Evolutionary conservation across 2,113 vertebrate species (phyloP), one percentile per base, ranked within the genome.

Genomic region (Oncorhynchus clarkii): DNA sequence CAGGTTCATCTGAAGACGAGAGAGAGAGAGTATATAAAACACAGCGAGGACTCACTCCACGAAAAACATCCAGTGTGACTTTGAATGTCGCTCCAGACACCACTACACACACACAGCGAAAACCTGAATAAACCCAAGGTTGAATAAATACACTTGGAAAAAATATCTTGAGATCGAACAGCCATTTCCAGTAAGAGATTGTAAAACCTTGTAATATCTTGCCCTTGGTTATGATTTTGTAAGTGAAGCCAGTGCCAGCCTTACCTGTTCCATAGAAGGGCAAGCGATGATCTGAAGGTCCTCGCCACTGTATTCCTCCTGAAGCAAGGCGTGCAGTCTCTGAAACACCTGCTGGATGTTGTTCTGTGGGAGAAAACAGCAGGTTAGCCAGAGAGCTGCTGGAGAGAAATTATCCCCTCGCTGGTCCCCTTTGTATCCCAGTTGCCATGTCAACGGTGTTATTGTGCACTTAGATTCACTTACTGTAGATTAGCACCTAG

Each of bases 331-430:
- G 8, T 97, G 96, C 67, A 99, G 91, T 88, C 95, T 97, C 92
- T 96, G 97, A 92, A 99, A 99, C 77, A 95, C 92, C 87, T 98
- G 96, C 91, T 99, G 98, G 89, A 99, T 94, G 82, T 99, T 99
- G 91, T 94, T 98, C 97, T 99, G 87, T 77, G 71, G 70, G 62
- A 78, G 74, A 72, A 83, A 79, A 71, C 74, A 88, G 81, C 67
- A 67, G 76, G 69, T 85, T 84, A 84, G 78, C 48, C 26, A n/a
- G 79, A 78, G 70, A 69, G 86, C 88, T 85, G 86, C 75, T 79
- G 78, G 81, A 87, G 85, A 76, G 88, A 78, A 79, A 82, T 82
- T 59, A 62, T 83, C 79, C 84, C 49, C 49, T 16, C 49, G 86
- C 78, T 85, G 79, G 78, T 85, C 81, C 86, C 77, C 72, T 39